These are phyloP conservation scores for Lochmaea capreae DNA, from an alignment of 2,888 invertebrate genomes.

Conservation along the genomic window DNA sequence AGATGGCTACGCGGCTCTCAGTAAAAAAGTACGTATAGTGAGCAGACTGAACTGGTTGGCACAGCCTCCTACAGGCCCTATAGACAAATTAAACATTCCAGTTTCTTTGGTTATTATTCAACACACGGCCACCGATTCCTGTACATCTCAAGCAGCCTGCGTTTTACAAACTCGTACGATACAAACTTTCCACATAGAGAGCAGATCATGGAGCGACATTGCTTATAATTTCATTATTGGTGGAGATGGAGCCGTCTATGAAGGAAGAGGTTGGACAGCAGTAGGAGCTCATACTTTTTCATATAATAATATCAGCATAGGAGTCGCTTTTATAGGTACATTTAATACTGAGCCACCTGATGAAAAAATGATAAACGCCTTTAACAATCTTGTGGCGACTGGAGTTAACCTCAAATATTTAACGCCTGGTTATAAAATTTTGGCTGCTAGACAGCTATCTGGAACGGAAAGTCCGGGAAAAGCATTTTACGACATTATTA, in stretches of 20 bases:
- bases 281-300: conserved; percentile 73
- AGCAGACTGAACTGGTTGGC: conserved; percentile 71
- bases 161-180: conserved; percentile 63
- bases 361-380: conserved; percentile 71
- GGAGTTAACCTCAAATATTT: conserved; percentile 75
- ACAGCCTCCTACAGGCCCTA: conserved; percentile 66
- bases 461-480: conserved; percentile 78
- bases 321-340: conserved; percentile 80
- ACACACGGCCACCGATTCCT: conserved; percentile 75
- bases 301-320: conserved; percentile 76
- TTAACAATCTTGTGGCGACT: conserved; percentile 71
- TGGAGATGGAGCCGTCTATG: conserved; percentile 82
- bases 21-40: conserved; percentile 31
- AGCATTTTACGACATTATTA: conserved; percentile 72
- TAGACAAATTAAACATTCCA: conserved; percentile 64
- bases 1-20: conserved; percentile 4
- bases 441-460: conserved; percentile 76
- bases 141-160: conserved; percentile 63
- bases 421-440: conserved; percentile 72
- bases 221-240: conserved; percentile 84
- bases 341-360: conserved; percentile 70
- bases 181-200: conserved; percentile 79
- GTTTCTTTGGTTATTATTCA: conserved; percentile 71
- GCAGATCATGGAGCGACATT: conserved; percentile 74
- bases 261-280: conserved; percentile 63